Conservation (phyloP, 2,888 invertebrate species). For the Seira musarum region DNA sequence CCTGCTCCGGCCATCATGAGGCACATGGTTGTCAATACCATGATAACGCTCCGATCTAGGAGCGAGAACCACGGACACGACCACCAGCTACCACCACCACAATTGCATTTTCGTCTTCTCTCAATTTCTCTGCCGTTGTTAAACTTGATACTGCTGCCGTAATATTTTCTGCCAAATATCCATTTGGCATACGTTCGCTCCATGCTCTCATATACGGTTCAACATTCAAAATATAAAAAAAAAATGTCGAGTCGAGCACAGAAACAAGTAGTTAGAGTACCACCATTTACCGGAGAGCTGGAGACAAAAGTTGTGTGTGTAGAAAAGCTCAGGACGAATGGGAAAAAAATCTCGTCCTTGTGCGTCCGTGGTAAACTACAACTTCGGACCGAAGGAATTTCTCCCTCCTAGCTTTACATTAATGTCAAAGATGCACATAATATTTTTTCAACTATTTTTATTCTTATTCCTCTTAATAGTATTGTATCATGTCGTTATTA, state of each 20-base stretch:
- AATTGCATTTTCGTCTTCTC: conserved; percentile 32
- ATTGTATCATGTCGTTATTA: neutral
- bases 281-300: neutral
- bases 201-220: conserved; percentile 44
- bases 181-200: conserved; percentile 55
- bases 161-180: conserved; percentile 45
- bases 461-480: neutral
- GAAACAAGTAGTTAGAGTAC: neutral
- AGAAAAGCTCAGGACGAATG: neutral
- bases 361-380: neutral
- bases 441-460: conserved; percentile 9
- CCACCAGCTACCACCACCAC: conserved; percentile 25
- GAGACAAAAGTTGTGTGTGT: neutral
- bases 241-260: neutral
- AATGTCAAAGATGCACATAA: conserved; percentile 44
- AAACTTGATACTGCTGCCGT: conserved; percentile 20
- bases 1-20: conserved; percentile 44
- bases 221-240: neutral
- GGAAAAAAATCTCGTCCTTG: neutral
- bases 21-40: conserved; percentile 52
- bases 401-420: conserved; percentile 16
- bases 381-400: neutral
- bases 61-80: conserved; percentile 34
- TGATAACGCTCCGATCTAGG: conserved; percentile 45
- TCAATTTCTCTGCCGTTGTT: too few species aligned